Evolutionary conservation across 2,888 invertebrate species (phyloP), one percentile per base, ranked within the genome.

Genomic region (Phasia obesa): DNA sequence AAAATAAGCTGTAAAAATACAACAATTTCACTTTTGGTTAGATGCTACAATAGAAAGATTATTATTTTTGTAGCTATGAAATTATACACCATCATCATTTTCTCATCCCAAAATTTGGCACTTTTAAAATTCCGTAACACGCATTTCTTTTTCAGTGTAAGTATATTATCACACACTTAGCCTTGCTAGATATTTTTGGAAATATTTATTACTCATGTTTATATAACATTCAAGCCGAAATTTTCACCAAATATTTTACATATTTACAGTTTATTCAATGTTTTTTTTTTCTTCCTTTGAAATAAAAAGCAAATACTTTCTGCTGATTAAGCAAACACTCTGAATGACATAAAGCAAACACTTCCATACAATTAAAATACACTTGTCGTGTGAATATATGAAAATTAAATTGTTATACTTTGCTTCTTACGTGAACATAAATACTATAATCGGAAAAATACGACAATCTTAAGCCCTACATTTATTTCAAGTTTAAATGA

Each of bases 261-360:
- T 31, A 1, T 65, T 31, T 9, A 21, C 64, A 4, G 13, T 7
- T 42, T 15, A 9, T 17, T 44, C 15, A 23, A 27, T n/a, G 9
- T 65, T 49, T 17, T 42, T 42, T 49, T 69, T n/a, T n/a, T n/a
- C n/a, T n/a, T n/a, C n/a, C n/a, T n/a, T n/a, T n/a, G n/a, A n/a
- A 27, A 21, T 23, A 1, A 31, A 31, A 31, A 31, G 31, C 31
- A 38, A 38, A 15, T 38, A 38, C n/a, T 42, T 71, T 60, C 6
- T 57, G 4, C 7, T 73, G 42, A 11, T 49, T 60, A 64, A 69
- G 35, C 57, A 75, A 75, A 74, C n/a, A 62, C 11, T 64, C 27
- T 15, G 38, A 38, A 67, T 11, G 4, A 51, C 13, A 70, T 9
- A 51, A 35, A 64, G 44, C 0, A 31, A 35, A 9, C 38, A 42